These are phyloP conservation scores for Megaptera novaeangliae DNA, from an alignment of 2,113 vertebrate genomes.

Conservation along the genomic window DNA sequence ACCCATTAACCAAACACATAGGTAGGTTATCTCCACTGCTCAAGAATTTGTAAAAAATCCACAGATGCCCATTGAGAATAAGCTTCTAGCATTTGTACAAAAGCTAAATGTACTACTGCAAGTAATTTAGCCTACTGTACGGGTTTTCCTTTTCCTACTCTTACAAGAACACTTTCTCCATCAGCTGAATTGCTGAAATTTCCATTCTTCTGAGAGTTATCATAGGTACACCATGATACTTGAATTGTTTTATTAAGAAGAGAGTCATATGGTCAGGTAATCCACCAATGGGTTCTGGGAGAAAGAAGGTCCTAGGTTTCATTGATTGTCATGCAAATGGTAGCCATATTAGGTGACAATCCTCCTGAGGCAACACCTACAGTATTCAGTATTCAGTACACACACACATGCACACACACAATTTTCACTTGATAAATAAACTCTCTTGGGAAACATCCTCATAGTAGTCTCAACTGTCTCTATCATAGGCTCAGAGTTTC, in stretches of 20 bases:
- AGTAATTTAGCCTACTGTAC: not conserved
- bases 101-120: not conserved
- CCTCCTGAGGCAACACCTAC: not conserved
- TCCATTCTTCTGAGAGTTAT: not conserved
- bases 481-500: not conserved
- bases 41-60: not conserved
- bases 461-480: not conserved
- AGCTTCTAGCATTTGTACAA: not conserved
- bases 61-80: not conserved
- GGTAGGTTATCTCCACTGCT: not conserved
- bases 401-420: not conserved
- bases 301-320: not conserved
- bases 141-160: not conserved
- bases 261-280: not conserved
- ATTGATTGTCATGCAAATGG: not conserved
- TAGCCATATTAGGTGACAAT: not conserved
- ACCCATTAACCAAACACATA: not conserved
- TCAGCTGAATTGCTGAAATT: not conserved
- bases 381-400: not conserved
- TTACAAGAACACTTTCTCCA: not conserved
- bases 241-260: not conserved
- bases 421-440: not conserved
- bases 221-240: rapidly evolving
- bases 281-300: not conserved
- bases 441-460: not conserved